Conservation (phyloP, 2,797 vertebrate genomes). For the Diplodus puntazzo region DNA sequence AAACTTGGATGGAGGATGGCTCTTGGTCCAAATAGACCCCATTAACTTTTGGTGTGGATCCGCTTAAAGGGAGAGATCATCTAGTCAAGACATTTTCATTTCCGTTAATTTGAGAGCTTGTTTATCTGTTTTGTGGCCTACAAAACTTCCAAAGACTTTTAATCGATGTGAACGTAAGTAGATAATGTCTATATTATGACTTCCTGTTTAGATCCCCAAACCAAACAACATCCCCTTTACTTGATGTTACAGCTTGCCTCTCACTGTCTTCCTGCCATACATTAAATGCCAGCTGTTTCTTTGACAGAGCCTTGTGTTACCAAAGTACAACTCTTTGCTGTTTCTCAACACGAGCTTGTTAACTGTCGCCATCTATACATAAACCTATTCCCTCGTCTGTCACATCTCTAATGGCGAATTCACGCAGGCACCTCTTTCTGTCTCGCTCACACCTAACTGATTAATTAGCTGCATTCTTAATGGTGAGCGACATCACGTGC, state of each 20-base stretch:
- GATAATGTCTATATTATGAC: too few species aligned
- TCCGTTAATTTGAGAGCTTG: too few species aligned
- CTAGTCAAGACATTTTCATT: too few species aligned
- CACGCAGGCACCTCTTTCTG: constrained; percentile 15
- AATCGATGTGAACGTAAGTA: too few species aligned
- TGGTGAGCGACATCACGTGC: not conserved
- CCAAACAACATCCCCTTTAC: not conserved
- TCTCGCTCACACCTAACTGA: constrained; percentile 14
- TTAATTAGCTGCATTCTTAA: constrained; percentile 46
- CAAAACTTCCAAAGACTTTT: too few species aligned
- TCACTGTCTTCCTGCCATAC: constrained; percentile 8
- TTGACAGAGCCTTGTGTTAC: not conserved
- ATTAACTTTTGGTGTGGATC: too few species aligned
- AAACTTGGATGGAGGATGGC: too few species aligned
- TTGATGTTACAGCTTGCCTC: constrained; percentile 33
- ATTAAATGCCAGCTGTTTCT: constrained; percentile 47
- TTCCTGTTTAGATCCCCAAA: not conserved
- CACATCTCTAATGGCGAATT: constrained; percentile 11
- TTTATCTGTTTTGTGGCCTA: too few species aligned
- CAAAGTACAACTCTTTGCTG: constrained; percentile 15
- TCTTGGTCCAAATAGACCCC: too few species aligned
- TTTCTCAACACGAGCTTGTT: constrained; percentile 33
- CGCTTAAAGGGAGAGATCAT: too few species aligned
- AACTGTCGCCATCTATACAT: constrained; percentile 38
- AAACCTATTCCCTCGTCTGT: constrained; percentile 28